Percentiles rank a stretch among this genome's conserved stretches.
These are phyloP conservation scores for Pipistrellus kuhlii DNA, from an alignment of 2,797 vertebrate species.

Conservation along the genomic window DNA sequence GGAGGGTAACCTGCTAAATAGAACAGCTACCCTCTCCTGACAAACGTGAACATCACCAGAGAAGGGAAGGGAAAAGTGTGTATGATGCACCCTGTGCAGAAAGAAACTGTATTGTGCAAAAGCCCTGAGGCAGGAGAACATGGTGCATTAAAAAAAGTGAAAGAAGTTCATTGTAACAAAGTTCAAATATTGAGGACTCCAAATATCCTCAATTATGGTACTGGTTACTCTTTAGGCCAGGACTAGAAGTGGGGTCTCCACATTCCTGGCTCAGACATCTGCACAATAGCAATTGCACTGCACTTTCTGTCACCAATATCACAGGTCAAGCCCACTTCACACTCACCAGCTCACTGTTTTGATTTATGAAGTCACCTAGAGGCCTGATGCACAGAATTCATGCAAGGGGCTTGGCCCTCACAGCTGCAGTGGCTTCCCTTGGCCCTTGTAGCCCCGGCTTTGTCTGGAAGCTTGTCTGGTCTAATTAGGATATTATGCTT, in stretches of 20 bases:
- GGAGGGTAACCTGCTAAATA: neutral
- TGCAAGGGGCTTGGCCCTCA: too few relatives aligned
- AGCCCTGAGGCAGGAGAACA: neutral
- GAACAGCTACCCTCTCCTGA: neutral
- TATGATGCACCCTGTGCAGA: too few relatives aligned
- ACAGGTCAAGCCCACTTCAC: neutral
- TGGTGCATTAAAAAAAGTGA: neutral
- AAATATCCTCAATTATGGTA: neutral
- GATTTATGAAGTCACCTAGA: neutral
- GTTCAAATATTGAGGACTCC: neutral
- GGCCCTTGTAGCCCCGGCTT: too few relatives aligned
- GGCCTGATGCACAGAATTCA: too few relatives aligned
- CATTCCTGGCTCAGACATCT: neutral
- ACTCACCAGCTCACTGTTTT: neutral
- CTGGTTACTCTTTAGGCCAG: neutral
- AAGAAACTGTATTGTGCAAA: neutral
- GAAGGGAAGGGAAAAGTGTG: neutral
- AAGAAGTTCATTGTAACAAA: neutral
- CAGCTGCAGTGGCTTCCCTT: too few relatives aligned
- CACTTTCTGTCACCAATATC: too few relatives aligned
- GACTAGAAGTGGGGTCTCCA: neutral
- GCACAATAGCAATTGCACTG: fast-evolving
- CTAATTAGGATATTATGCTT: too few relatives aligned
- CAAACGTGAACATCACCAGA: neutral
- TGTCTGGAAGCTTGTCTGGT: too few relatives aligned